Evolutionary conservation across 2,888 invertebrate genomes (phyloP).

Genomic region (Habrosyne pyritoides): DNA sequence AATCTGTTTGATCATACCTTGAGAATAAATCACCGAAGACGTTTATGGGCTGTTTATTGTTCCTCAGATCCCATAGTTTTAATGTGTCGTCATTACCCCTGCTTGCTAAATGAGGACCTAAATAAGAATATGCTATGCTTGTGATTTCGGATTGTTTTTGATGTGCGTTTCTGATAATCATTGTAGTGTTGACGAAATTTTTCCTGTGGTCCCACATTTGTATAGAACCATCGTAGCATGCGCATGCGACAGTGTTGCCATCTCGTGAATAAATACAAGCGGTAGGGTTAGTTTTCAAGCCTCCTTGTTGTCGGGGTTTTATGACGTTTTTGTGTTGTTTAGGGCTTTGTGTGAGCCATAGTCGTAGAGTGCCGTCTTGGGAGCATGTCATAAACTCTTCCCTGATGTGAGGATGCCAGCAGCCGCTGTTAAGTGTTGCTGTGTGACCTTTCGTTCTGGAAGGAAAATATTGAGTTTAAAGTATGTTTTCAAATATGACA

Average conservation of each 20-base stretch:
- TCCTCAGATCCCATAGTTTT: slow-evolving; percentile 96
- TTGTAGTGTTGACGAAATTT: slow-evolving; percentile 91
- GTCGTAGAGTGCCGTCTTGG: slow-evolving; percentile 95
- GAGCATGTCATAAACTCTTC: slow-evolving; percentile 98
- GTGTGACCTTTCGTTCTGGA: slow-evolving; percentile 95
- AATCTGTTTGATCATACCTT: slow-evolving; percentile 92
- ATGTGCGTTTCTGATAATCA: slow-evolving; percentile 85
- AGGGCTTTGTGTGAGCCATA: slow-evolving; percentile 94
- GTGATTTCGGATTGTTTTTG: slow-evolving; percentile 91
- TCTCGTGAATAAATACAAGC: slow-evolving; percentile 93
- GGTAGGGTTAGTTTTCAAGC: slow-evolving; percentile 93
- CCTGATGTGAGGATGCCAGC: slow-evolving; percentile 94
- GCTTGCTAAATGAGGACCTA: slow-evolving; percentile 90
- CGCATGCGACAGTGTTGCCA: slow-evolving; percentile 94
- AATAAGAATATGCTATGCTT: slow-evolving; percentile 94
- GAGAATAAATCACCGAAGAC: slow-evolving; percentile 89
- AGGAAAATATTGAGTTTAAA: slow-evolving; percentile 10
- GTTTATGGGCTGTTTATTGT: slow-evolving; percentile 90
- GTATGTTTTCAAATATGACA: too few species aligned
- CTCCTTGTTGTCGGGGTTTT: slow-evolving; percentile 93
- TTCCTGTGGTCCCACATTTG: slow-evolving; percentile 99
- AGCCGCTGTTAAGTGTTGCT: slow-evolving; percentile 93
- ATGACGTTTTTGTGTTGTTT: slow-evolving; percentile 92
- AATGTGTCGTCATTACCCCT: slow-evolving; percentile 96
- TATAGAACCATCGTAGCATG: slow-evolving; percentile 96